Percentiles rank a stretch among this genome's conserved stretches.
These are phyloP conservation scores for Rhinichthys klamathensis DNA, from an alignment of 2,113 vertebrate species.

Conservation along the genomic window DNA sequence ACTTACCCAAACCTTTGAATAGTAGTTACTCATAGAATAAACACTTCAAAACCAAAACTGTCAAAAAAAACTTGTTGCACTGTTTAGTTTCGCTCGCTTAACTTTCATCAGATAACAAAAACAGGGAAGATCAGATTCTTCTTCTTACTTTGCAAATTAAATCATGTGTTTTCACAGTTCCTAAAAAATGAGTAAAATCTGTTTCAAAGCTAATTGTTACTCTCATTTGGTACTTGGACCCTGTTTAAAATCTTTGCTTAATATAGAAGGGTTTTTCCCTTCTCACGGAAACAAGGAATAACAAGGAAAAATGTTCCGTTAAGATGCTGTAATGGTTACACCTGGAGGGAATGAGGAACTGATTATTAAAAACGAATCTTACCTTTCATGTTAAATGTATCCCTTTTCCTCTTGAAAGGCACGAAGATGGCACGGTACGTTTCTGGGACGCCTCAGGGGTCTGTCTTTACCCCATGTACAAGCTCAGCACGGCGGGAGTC, in stretches of 20 bases:
- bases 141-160: neutral
- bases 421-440: constrained; percentile 92
- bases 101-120: neutral
- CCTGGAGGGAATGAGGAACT: neutral
- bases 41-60: too few relatives aligned
- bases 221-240: neutral
- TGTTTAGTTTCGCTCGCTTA: neutral
- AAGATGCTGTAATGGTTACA: neutral
- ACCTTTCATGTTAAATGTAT: constrained; percentile 10
- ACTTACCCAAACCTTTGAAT: too few relatives aligned
- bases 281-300: neutral
- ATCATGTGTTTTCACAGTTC: neutral
- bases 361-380: neutral
- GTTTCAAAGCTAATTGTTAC: neutral
- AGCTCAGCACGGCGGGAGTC: constrained; percentile 88
- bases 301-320: neutral
- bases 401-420: constrained; percentile 70
- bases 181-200: neutral
- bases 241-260: neutral
- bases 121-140: neutral
- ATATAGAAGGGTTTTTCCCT: neutral
- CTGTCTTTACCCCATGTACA: constrained; percentile 91
- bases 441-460: constrained; percentile 98
- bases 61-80: neutral
- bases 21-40: too few relatives aligned